Percentiles rank a stretch among this genome's conserved stretches.
These are phyloP conservation scores for Spisula solida DNA, from an alignment of 2,888 invertebrate species.

Conservation along the genomic window DNA sequence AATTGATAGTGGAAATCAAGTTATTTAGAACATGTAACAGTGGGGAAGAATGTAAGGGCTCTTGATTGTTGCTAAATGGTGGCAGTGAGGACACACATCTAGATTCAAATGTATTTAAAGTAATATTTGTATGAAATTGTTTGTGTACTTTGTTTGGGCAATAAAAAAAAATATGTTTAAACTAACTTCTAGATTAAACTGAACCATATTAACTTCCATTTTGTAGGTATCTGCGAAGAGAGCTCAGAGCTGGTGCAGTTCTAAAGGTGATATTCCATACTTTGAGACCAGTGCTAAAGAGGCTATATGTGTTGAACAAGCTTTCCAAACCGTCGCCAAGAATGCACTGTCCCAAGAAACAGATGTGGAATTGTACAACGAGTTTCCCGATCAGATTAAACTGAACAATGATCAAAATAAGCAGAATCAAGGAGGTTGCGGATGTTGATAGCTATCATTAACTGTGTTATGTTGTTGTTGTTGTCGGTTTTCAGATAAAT, in stretches of 20 bases:
- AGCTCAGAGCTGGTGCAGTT: slow-evolving; percentile 99
- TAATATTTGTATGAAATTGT: too few species aligned
- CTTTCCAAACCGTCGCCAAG: slow-evolving; percentile 99
- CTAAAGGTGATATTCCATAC: slow-evolving; percentile 99
- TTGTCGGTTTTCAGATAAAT: slow-evolving; percentile 3
- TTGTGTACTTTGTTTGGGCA: too few species aligned
- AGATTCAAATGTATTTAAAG: too few species aligned
- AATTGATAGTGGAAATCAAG: too few species aligned
- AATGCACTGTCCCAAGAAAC: slow-evolving; percentile 95
- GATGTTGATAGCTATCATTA: slow-evolving; percentile 75
- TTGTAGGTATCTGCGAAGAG: slow-evolving; percentile 87
- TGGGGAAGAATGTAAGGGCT: too few species aligned
- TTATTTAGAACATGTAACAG: too few species aligned
- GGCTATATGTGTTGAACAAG: slow-evolving; percentile 99
- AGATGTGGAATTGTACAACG: slow-evolving; percentile 97
- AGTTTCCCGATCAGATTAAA: slow-evolving; percentile 97
- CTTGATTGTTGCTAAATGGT: too few species aligned
- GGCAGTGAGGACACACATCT: too few species aligned
- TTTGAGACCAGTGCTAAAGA: slow-evolving; percentile 99
- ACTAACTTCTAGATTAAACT: too few species aligned
- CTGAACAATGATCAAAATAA: slow-evolving; percentile 84
- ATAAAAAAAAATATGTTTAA: too few species aligned
- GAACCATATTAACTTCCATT: background rate
- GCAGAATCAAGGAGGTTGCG: slow-evolving; percentile 79
- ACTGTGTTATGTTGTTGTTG: slow-evolving; percentile 38